Conservation (phyloP, 2,113 vertebrate species). For the Paracyprichromis sp. region DNA sequence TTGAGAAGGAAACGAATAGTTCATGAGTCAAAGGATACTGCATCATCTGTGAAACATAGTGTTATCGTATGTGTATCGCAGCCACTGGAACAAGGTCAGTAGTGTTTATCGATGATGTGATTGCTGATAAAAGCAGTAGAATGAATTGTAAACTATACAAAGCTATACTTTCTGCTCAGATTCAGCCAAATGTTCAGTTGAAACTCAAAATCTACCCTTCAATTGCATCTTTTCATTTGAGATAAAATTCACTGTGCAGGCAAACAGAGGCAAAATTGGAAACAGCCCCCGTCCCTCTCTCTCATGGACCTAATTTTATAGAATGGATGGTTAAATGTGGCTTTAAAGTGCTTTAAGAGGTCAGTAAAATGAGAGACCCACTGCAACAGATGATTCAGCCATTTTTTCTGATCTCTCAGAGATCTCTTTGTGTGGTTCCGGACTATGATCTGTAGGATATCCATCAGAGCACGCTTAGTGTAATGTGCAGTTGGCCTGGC, state of each 20-base stretch:
- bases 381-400: slow-evolving; percentile 4
- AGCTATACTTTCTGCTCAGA: not conserved
- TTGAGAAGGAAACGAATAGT: not conserved
- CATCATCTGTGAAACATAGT: not conserved
- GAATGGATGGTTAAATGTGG: not conserved
- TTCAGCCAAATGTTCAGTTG: not conserved
- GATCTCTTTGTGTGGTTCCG: not conserved
- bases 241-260: not conserved
- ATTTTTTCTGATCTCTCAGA: not conserved
- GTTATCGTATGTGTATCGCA: not conserved
- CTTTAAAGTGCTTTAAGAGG: not conserved
- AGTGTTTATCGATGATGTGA: not conserved
- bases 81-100: not conserved
- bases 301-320: not conserved
- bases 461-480: slow-evolving; percentile 2
- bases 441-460: slow-evolving; percentile 11
- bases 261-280: not conserved
- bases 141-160: not conserved
- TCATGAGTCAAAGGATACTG: not conserved
- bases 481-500: not conserved
- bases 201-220: not conserved
- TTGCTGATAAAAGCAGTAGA: not conserved
- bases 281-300: not conserved
- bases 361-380: not conserved
- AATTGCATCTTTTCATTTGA: not conserved